These are phyloP conservation scores for Mormyrus proboscirostris DNA, from an alignment of 2,797 vertebrate species.

Conservation along the genomic window DNA sequence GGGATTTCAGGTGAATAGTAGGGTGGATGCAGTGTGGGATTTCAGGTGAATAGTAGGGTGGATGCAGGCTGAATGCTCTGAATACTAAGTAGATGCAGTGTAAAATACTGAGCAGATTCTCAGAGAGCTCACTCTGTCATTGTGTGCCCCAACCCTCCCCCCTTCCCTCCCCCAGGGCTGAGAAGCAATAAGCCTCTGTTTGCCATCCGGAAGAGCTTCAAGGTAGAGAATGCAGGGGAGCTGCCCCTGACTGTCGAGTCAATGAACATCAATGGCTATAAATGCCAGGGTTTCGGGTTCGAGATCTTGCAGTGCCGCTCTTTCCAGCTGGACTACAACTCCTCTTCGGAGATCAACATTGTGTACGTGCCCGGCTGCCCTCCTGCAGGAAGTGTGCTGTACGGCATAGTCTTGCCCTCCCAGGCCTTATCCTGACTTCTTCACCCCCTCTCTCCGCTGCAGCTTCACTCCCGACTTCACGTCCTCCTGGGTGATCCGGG, in stretches of 20 bases:
- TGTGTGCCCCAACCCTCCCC: constrained; percentile 13
- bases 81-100: neutral
- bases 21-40: neutral
- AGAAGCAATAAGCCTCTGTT: constrained; percentile 87
- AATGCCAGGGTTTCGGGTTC: constrained; percentile 93
- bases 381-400: neutral
- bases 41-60: neutral
- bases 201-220: constrained; percentile 91
- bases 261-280: constrained; percentile 93
- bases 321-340: constrained; percentile 80
- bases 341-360: constrained; percentile 86
- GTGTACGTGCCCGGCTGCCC: constrained; percentile 66
- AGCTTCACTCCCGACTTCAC: constrained; percentile 98
- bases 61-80: neutral
- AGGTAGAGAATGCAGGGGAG: constrained; percentile 92
- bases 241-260: constrained; percentile 84
- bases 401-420: neutral
- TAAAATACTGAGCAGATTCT: neutral
- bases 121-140: neutral
- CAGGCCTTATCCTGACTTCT: neutral
- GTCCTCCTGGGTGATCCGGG: constrained; percentile 93
- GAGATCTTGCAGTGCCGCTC: constrained; percentile 85
- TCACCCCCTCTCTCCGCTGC: neutral
- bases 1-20: neutral
- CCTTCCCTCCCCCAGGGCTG: constrained; percentile 59